These are phyloP conservation scores for Microctonus aethiopoides DNA, from an alignment of 2,888 invertebrate species.

Conservation along the genomic window DNA sequence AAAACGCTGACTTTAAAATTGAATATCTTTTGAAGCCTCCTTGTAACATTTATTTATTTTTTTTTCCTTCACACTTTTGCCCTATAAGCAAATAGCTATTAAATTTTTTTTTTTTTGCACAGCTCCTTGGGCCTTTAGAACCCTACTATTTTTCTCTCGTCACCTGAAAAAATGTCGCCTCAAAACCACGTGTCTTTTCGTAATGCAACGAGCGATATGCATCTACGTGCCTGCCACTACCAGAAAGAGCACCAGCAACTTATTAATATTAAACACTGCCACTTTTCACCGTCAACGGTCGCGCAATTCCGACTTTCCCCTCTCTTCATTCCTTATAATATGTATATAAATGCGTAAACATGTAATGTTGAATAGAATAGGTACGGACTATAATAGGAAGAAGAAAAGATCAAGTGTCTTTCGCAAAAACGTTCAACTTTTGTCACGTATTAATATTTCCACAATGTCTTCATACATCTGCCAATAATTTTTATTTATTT, in stretches of 20 bases:
- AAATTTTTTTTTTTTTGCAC: constrained; percentile 22
- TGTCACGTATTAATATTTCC: background rate
- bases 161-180: constrained; percentile 4
- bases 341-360: background rate
- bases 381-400: background rate
- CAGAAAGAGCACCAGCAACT: constrained; percentile 54
- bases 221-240: constrained; percentile 64
- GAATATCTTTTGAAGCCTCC: constrained; percentile 20
- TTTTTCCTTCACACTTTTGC: background rate
- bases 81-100: constrained; percentile 21
- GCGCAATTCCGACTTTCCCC: constrained; percentile 29
- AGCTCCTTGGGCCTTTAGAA: background rate
- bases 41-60: background rate
- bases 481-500: background rate
- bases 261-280: constrained; percentile 65
- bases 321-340: background rate
- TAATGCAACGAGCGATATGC: constrained; percentile 64
- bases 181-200: constrained; percentile 52
- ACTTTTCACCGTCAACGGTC: constrained; percentile 48
- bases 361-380: constrained; percentile 3
- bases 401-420: background rate
- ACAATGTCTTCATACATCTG: background rate
- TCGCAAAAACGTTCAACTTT: background rate
- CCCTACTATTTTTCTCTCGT: background rate
- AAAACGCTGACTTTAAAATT: constrained; percentile 16